Evolutionary conservation across 2,888 invertebrate genomes (phyloP).

Genomic region (Cryptophagus acutangulus): DNA sequence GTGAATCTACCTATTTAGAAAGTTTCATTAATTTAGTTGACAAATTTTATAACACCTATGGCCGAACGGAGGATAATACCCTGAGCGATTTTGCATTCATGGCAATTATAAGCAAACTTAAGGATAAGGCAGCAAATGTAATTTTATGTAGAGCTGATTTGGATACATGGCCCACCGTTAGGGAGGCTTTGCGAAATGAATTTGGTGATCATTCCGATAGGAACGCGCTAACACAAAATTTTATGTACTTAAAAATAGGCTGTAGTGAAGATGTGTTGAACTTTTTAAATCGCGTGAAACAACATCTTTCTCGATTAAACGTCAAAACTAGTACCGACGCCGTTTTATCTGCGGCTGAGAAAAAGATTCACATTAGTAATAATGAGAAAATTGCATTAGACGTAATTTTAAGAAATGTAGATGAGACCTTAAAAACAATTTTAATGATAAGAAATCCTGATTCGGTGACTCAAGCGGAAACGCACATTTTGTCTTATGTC

Average conservation of each 20-base stretch:
- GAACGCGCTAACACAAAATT: not conserved
- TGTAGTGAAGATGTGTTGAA: not conserved
- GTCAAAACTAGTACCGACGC: not conserved
- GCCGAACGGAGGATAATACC: constrained; percentile 3
- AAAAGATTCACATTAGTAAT: not conserved
- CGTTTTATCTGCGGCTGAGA: not conserved
- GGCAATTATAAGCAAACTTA: constrained; percentile 10
- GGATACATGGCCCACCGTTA: constrained; percentile 15
- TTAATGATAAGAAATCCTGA: not conserved
- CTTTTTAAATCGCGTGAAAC: constrained; percentile 1
- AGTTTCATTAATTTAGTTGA: constrained; percentile 3
- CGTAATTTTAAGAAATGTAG: not conserved
- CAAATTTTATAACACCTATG: constrained; percentile 2
- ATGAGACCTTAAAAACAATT: not conserved
- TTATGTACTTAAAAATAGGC: constrained; percentile 2
- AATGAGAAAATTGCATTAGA: constrained; percentile 1
- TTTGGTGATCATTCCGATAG: not conserved
- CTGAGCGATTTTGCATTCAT: constrained; percentile 11
- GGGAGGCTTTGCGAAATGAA: constrained; percentile 29
- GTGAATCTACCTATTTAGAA: not conserved
- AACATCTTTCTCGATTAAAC: not conserved
- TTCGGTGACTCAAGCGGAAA: not conserved
- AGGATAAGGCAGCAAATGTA: constrained; percentile 5
- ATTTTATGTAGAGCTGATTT: constrained; percentile 11
- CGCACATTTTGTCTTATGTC: not conserved